Conservation (phyloP, 2,113 vertebrate species). For the Dipodomys merriami region DNA sequence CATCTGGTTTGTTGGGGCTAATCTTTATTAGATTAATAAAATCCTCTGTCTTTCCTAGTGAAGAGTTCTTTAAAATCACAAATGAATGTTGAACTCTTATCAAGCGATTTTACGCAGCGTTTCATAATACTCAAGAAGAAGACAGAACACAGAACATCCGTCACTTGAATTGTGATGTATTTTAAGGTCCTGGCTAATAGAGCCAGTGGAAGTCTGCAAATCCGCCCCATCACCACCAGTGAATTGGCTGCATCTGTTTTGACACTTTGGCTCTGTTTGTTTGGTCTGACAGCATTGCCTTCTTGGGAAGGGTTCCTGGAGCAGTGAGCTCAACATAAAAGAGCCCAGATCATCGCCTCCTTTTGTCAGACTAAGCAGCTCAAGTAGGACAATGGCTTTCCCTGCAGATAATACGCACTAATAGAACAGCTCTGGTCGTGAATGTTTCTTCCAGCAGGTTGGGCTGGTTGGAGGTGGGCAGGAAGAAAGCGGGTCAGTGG, state of each 20-base stretch:
- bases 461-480: too few relatives aligned
- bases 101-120: neutral
- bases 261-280: neutral
- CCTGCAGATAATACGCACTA: neutral
- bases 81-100: slow-evolving; percentile 14
- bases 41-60: neutral
- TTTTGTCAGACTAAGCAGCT: slow-evolving; percentile 26
- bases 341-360: neutral
- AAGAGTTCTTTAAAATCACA: neutral
- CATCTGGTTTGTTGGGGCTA: too few relatives aligned
- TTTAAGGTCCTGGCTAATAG: neutral
- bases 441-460: too few relatives aligned
- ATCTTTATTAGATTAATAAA: neutral
- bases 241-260: slow-evolving; percentile 21
- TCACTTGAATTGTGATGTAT: neutral
- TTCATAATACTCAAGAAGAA: neutral
- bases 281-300: slow-evolving; percentile 34
- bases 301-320: slow-evolving; percentile 18
- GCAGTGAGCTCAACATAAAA: slow-evolving; percentile 32
- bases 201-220: neutral
- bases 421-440: too few relatives aligned
- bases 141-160: neutral
- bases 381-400: neutral
- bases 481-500: too few relatives aligned
- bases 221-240: neutral